Percentiles rank a stretch among this genome's conserved stretches.
Evolutionary conservation across 2,113 vertebrate species (phyloP).

Genomic region (Genyomyrus donnyi): DNA sequence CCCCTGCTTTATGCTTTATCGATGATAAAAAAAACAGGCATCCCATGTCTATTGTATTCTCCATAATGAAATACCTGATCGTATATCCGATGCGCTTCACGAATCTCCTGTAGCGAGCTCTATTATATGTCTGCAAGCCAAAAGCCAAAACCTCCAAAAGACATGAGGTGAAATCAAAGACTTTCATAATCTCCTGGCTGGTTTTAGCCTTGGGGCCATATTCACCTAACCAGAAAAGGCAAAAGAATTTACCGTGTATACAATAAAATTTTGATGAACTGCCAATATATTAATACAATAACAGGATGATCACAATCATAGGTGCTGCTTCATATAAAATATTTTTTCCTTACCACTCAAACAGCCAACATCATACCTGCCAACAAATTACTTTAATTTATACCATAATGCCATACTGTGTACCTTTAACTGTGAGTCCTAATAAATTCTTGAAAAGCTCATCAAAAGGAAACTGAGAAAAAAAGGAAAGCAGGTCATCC

Average conservation of each 20-base stretch:
- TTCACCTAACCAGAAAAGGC: conserved; percentile 53
- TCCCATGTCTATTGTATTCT: background rate
- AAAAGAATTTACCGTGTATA: background rate
- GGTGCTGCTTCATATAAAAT: background rate
- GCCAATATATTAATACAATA: background rate
- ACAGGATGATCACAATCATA: background rate
- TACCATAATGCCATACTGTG: background rate
- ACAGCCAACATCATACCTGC: background rate
- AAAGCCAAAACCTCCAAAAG: conserved; percentile 80
- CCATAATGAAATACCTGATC: conserved; percentile 68
- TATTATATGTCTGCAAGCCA: conserved; percentile 88
- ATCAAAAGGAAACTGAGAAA: conserved; percentile 91
- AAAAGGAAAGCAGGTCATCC: conserved; percentile 80
- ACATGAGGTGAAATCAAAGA: conserved; percentile 87
- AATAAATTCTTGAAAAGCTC: conserved; percentile 89
- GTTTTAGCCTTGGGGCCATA: conserved; percentile 81
- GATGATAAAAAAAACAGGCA: background rate
- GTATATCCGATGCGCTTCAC: conserved; percentile 91
- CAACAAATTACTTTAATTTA: background rate
- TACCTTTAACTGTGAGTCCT: conserved; percentile 80
- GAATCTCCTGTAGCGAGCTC: conserved; percentile 86
- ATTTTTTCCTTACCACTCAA: background rate
- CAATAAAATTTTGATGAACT: background rate
- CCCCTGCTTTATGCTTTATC: background rate
- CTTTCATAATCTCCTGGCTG: conserved; percentile 93